Conservation (phyloP, 2,113 vertebrate genomes). For the Eurypyga helias region DNA sequence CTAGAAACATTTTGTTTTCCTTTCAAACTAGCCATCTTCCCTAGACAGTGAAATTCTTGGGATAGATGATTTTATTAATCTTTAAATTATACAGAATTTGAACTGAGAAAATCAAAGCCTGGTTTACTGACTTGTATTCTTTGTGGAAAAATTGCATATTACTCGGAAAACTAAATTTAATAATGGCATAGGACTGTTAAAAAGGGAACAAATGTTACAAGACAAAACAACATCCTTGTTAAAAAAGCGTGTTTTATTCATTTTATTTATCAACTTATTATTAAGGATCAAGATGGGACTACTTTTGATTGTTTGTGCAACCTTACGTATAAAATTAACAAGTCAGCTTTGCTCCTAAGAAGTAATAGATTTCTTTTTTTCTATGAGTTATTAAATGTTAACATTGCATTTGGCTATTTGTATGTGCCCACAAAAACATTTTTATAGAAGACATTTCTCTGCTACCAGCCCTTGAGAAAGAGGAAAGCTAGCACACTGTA, state of each 20-base stretch:
- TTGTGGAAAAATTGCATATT: not conserved
- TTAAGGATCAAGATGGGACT: not conserved
- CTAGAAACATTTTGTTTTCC: not conserved
- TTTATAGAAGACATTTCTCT: slow-evolving; percentile 5
- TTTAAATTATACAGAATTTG: not conserved
- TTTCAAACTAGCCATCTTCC: not conserved
- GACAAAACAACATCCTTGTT: not conserved
- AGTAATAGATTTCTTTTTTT: not conserved
- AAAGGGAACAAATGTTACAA: not conserved
- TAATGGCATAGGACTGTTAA: not conserved
- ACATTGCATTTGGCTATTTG: slow-evolving; percentile 8
- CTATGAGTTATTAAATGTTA: slow-evolving; percentile 9
- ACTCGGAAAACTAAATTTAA: not conserved
- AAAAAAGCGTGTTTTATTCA: not conserved
- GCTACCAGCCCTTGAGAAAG: slow-evolving; percentile 15
- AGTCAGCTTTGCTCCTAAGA: not conserved
- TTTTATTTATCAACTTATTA: not conserved
- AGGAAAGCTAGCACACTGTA: not conserved
- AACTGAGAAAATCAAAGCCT: not conserved
- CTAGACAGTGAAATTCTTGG: not conserved
- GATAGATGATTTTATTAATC: not conserved
- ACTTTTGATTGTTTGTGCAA: not conserved
- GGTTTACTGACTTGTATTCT: not conserved
- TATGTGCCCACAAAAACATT: not conserved
- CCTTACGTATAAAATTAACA: not conserved